Percentiles rank a stretch among this genome's conserved stretches.
Evolutionary conservation across 2,888 invertebrate species (phyloP).

Genomic region (Eupithecia tripunctaria): DNA sequence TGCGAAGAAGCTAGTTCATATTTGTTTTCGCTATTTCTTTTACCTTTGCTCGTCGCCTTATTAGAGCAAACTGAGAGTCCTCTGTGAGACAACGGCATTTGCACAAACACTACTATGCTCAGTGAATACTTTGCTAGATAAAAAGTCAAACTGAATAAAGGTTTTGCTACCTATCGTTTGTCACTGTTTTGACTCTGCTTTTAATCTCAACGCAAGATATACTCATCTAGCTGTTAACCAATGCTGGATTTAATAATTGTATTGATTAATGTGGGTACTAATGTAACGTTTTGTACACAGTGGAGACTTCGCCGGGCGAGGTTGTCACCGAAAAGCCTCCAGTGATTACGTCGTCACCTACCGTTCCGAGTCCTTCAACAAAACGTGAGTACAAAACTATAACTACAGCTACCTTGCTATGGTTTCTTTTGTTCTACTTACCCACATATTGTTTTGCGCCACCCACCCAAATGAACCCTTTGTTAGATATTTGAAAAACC

Average conservation of each 20-base stretch:
- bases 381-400: constrained; percentile 66
- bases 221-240: neutral
- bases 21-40: constrained; percentile 63
- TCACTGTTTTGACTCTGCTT: neutral
- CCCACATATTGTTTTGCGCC: constrained; percentile 41
- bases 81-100: constrained; percentile 55
- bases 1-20: constrained; percentile 62
- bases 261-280: neutral
- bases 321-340: constrained; percentile 63
- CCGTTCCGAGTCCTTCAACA: constrained; percentile 55
- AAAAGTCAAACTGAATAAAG: constrained; percentile 18
- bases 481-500: constrained; percentile 47
- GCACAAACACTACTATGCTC: constrained; percentile 50
- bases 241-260: neutral
- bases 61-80: constrained; percentile 52
- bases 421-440: constrained; percentile 33
- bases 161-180: neutral
- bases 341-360: constrained; percentile 55
- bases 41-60: constrained; percentile 54
- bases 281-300: constrained; percentile 46
- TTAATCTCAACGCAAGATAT: neutral
- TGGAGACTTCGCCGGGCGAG: constrained; percentile 60
- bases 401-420: constrained; percentile 15
- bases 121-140: constrained; percentile 37
- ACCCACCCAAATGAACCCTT: constrained; percentile 49